Evolutionary conservation across 2,888 invertebrate genomes (phyloP), one percentile per base, ranked within the genome.

Genomic region (Protonemura montana): DNA sequence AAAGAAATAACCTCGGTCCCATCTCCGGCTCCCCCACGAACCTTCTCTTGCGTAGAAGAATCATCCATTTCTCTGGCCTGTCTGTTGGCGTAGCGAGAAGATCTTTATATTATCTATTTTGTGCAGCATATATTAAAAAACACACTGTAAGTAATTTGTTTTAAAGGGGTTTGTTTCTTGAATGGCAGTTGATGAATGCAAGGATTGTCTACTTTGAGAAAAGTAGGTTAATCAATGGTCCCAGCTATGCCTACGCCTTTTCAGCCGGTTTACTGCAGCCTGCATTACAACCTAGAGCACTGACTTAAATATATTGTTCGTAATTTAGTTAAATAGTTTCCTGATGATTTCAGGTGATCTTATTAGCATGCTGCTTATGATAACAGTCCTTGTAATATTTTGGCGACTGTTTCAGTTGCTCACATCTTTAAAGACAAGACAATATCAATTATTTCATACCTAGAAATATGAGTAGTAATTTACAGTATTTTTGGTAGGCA

Each of bases 181-280:
- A 7, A 7, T 21, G 16, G 13, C 21, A 13, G 59, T 59, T 21
- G 21, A 59, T 21, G 3, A 21, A 59, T 3, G 13, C 1, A 59
- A 2, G 7, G 21, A 21, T 59, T 13, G 13, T 59, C 13, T 10
- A 13, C 7, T 59, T 59, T 59, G 59, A 59, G 59, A 10, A 35
- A 59, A 59, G 59, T 59, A 10, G 21, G 59, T 59, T 21, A 59
- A 59, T 59, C 59, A 59, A 59, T 59, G 59, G 59, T 35, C 59
- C 59, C 59, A 59, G 59, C 59, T 59, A 21, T 59, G 81, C 81
- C 81, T 81, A 81, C 81, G 81, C 81, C 81, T 81, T 30, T 81
- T 81, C 28, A 28, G 30, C 81, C 81, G 81, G 81, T 81, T 59
- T 21, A 21, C 59, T 59, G 59, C 59, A 59, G 59, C 59, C 59